Conservation (phyloP, 1,140 invertebrate species). For the Tetramorium alpestre region DNA sequence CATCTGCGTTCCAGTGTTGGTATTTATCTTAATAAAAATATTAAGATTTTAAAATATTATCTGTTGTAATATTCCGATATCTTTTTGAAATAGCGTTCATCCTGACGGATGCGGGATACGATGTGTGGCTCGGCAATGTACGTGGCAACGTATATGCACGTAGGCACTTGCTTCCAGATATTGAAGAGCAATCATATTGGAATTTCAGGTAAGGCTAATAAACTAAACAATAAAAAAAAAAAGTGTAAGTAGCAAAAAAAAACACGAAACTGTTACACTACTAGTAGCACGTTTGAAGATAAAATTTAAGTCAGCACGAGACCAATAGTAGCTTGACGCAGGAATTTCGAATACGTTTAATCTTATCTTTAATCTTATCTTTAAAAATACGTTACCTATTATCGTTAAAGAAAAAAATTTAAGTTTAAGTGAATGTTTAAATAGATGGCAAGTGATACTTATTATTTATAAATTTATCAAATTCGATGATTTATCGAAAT, state of each 20-base stretch:
- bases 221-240: too few relatives aligned
- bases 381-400: background rate
- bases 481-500: background rate
- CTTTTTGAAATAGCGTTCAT: conserved; percentile 78
- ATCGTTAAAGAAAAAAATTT: background rate
- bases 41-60: background rate
- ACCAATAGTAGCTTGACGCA: background rate
- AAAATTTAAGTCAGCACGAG: background rate
- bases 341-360: background rate
- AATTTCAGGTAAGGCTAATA: conserved; percentile 72
- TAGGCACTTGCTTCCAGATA: conserved; percentile 49
- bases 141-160: conserved; percentile 89
- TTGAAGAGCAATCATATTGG: conserved; percentile 63
- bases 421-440: background rate
- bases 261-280: background rate
- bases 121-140: conserved; percentile 91
- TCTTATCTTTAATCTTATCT: conserved; percentile 15
- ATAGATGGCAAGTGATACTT: background rate
- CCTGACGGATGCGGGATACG: conserved; percentile 88
- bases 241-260: background rate
- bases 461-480: background rate
- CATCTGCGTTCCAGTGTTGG: background rate
- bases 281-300: background rate
- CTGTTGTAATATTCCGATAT: background rate
- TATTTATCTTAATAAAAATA: background rate